A percentile compares a stretch with the other conserved stretches of the same genome.
These are phyloP conservation scores for Bilobella aurantiaca DNA, from an alignment of 1,140 invertebrate genomes.

Conservation along the genomic window DNA sequence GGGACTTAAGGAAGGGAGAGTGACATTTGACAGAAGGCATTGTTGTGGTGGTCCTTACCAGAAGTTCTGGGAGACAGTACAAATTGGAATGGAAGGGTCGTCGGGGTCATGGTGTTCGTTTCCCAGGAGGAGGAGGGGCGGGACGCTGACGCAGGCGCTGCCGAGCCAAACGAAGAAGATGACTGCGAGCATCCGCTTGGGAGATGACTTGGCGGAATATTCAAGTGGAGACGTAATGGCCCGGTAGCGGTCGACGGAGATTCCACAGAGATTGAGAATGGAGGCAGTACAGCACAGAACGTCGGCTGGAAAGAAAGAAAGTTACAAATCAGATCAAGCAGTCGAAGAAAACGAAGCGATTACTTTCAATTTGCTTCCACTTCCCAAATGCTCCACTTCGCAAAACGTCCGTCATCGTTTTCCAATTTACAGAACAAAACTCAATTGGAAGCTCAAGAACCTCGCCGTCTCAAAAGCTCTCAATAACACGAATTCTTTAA, in stretches of 20 bases:
- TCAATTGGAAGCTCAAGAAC: neutral
- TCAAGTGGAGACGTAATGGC: constrained; percentile 84
- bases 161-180: constrained; percentile 78
- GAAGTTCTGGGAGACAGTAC: constrained; percentile 74
- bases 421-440: neutral
- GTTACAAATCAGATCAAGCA: too few relatives aligned
- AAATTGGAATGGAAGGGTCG: constrained; percentile 43
- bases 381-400: neutral
- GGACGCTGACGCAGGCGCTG: constrained; percentile 77
- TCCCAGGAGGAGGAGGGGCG: constrained; percentile 74
- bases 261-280: constrained; percentile 85
- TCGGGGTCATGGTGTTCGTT: constrained; percentile 62
- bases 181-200: constrained; percentile 68
- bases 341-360: neutral
- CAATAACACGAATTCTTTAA: too few relatives aligned
- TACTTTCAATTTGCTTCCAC: neutral
- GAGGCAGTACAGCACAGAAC: constrained; percentile 83
- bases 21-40: too few relatives aligned
- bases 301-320: constrained; percentile 46
- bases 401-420: neutral
- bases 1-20: too few relatives aligned
- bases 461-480: too few relatives aligned
- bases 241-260: constrained; percentile 81
- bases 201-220: constrained; percentile 77
- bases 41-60: constrained; percentile 41